phyloP scores from a whole-genome alignment of 1,140 invertebrate genomes.

The Saccostrea cuccullata region DNA sequence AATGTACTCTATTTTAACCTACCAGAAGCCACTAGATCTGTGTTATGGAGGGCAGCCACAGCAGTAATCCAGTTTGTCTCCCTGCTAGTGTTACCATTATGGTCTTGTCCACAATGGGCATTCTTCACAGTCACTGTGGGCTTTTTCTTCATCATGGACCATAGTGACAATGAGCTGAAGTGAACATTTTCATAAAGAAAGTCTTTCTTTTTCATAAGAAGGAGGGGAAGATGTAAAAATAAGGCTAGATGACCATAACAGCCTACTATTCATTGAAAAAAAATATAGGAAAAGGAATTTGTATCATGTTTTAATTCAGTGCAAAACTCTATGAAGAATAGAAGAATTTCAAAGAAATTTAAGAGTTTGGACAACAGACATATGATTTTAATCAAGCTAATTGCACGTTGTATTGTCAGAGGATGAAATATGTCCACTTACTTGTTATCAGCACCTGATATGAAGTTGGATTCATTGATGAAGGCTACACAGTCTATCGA shows the following conservation, averaged over 20 bases:
- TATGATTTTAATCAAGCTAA: too few relatives aligned
- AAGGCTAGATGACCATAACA: too few relatives aligned
- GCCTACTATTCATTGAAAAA: too few relatives aligned
- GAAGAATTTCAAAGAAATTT: too few relatives aligned
- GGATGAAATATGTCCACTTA: conserved; percentile 68
- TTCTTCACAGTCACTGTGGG: conserved; percentile 84
- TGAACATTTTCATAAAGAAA: neutral
- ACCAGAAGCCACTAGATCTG: conserved; percentile 94
- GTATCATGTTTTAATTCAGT: too few relatives aligned
- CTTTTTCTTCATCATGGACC: conserved; percentile 94
- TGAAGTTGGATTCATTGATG: conserved; percentile 94
- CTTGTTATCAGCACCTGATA: conserved; percentile 94
- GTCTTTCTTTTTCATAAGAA: too few relatives aligned
- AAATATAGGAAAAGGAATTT: too few relatives aligned
- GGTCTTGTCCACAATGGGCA: conserved; percentile 85
- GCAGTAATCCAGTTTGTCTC: conserved; percentile 89
- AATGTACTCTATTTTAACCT: conserved; percentile 79
- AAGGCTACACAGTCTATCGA: conserved; percentile 93
- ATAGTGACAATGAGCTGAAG: conserved; percentile 86
- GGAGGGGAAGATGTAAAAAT: too few relatives aligned
- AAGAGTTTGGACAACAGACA: too few relatives aligned
- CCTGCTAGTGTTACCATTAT: conserved; percentile 17
- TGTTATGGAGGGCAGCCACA: conserved; percentile 88
- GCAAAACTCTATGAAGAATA: too few relatives aligned
- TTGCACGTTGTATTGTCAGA: too few relatives aligned